These are phyloP conservation scores for Drosophila mettleri DNA, from an alignment of 2,888 invertebrate genomes.

Conservation along the genomic window DNA sequence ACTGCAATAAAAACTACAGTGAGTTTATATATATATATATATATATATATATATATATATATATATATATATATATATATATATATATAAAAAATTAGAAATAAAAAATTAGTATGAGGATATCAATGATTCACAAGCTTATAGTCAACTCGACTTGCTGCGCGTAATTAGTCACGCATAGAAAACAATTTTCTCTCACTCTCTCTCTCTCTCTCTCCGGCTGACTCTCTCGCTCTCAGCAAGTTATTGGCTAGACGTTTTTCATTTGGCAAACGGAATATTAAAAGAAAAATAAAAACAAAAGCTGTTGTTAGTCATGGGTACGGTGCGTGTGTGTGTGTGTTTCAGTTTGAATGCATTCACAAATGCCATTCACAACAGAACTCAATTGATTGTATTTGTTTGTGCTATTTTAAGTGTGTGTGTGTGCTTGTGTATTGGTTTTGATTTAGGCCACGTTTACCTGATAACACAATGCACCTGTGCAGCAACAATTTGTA, in stretches of 20 bases:
- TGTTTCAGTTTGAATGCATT: constrained; percentile 19
- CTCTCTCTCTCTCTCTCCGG: background rate
- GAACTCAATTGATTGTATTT: constrained; percentile 32
- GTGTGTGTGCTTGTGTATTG: constrained; percentile 3
- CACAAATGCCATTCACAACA: constrained; percentile 25
- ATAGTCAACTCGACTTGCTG: constrained; percentile 16
- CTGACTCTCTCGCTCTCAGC: background rate
- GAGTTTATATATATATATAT: background rate
- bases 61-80: background rate
- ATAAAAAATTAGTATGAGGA: background rate
- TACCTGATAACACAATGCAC: constrained; percentile 57
- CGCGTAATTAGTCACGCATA: constrained; percentile 50
- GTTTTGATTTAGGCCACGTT: constrained; percentile 72
- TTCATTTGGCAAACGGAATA: constrained; percentile 8
- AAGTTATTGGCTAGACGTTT: constrained; percentile 7
- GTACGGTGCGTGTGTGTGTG: constrained; percentile 25
- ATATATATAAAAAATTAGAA: too few species aligned
- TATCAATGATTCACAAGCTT: constrained; percentile 36
- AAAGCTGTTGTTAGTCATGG: constrained; percentile 20
- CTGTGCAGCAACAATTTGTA: constrained; percentile 52
- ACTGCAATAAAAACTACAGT: constrained; percentile 24
- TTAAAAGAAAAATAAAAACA: background rate
- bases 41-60: background rate
- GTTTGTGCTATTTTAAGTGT: constrained; percentile 40
- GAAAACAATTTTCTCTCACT: background rate